Conservation (phyloP, 1,140 invertebrate species). For the Ylistrum balloti region DNA sequence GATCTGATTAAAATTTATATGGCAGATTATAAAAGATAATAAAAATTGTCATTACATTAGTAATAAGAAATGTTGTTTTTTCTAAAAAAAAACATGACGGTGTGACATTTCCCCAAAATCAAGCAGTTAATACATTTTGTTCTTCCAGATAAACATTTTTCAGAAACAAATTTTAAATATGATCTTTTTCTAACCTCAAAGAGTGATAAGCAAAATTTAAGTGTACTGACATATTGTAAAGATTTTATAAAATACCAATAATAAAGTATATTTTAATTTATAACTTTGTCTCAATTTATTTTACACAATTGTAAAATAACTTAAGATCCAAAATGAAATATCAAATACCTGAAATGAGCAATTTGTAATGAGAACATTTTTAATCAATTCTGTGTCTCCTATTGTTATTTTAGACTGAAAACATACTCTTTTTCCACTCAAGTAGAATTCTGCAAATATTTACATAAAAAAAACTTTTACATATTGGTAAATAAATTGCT, state of each 20-base stretch:
- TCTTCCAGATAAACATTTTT: not conserved
- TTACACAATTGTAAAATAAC: not conserved
- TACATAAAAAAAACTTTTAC: slow-evolving; percentile 22
- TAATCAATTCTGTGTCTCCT: not conserved
- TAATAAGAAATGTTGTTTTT: not conserved
- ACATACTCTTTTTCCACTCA: slow-evolving; percentile 33
- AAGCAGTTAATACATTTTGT: too few species aligned
- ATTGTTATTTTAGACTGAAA: not conserved
- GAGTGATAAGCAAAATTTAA: not conserved
- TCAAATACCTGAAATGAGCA: not conserved
- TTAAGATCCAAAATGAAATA: not conserved
- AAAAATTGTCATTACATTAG: slow-evolving; percentile 10
- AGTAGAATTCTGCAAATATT: slow-evolving; percentile 27
- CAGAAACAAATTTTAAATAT: too few species aligned
- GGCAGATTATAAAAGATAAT: not conserved
- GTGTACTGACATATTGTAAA: not conserved
- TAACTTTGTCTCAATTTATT: not conserved
- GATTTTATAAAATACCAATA: not conserved
- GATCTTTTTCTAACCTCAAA: not conserved
- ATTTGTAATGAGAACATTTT: not conserved
- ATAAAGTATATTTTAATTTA: slow-evolving; percentile 22
- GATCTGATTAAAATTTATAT: not conserved
- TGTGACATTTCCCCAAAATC: too few species aligned
- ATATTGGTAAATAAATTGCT: slow-evolving; percentile 23
- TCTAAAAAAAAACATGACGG: not conserved